Conservation (phyloP, 1,140 invertebrate genomes). For the Anoplophora glabripennis region DNA sequence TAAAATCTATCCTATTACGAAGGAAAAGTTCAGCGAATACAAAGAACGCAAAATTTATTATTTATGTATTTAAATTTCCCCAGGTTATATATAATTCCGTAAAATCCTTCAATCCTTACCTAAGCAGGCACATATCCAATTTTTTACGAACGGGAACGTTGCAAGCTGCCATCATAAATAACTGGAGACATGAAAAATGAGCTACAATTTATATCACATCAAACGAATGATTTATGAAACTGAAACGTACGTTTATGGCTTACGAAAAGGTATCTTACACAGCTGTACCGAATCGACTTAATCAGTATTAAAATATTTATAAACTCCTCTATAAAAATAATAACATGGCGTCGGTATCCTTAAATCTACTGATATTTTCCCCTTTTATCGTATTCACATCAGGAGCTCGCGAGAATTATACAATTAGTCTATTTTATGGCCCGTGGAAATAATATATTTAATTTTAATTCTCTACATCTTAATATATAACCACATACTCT, state of each 20-base stretch:
- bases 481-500: slow-evolving; percentile 12
- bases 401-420: background rate
- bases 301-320: background rate
- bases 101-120: no score
- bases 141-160: background rate
- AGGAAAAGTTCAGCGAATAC: no score
- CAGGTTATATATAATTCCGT: no score
- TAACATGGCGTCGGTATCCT: background rate
- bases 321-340: background rate
- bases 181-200: background rate
- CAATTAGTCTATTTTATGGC: background rate
- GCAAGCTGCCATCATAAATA: background rate
- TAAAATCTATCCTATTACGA: no score
- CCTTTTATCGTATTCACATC: no score
- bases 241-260: background rate
- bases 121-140: no score
- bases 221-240: background rate
- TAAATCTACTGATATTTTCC: background rate
- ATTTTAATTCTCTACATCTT: slow-evolving; percentile 3
- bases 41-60: no score
- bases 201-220: background rate
- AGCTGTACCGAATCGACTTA: background rate
- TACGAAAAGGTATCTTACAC: background rate
- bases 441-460: slow-evolving; percentile 8
- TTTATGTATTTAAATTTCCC: no score